Evolutionary conservation across 2,113 vertebrate genomes (phyloP).

Genomic region (Oryzias curvinotus): DNA sequence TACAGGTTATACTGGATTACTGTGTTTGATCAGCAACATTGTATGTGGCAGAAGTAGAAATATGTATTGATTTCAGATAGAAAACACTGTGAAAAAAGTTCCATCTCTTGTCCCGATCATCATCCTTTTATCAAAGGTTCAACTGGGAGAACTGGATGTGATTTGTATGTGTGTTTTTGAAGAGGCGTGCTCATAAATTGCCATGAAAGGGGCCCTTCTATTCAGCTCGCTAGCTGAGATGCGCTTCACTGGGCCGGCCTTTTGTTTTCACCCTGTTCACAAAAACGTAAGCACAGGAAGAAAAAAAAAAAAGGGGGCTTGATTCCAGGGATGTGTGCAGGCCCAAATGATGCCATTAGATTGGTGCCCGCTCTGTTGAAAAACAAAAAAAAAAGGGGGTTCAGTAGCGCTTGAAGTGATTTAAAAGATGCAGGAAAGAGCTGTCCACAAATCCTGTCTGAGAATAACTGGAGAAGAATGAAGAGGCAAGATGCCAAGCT

Average conservation of each 20-base stretch:
- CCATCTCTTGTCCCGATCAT: slow-evolving; percentile 20
- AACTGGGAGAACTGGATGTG: slow-evolving; percentile 68
- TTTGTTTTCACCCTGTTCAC: slow-evolving; percentile 69
- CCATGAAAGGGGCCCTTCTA: slow-evolving; percentile 76
- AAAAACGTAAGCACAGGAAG: slow-evolving; percentile 58
- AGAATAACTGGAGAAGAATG: slow-evolving; percentile 58
- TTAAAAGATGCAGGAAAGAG: slow-evolving; percentile 68
- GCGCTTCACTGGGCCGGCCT: slow-evolving; percentile 68
- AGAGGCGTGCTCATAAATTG: slow-evolving; percentile 77
- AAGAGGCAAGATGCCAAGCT: slow-evolving; percentile 66
- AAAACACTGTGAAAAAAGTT: slow-evolving; percentile 31
- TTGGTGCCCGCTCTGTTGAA: slow-evolving; percentile 66
- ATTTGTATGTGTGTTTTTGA: slow-evolving; percentile 79
- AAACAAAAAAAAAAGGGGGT: slow-evolving; percentile 42
- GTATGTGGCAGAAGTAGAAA: slow-evolving; percentile 31
- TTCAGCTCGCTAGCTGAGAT: slow-evolving; percentile 68
- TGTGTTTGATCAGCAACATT: too few relatives aligned
- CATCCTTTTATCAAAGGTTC: slow-evolving; percentile 52
- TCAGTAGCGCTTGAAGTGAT: slow-evolving; percentile 73
- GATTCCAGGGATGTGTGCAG: slow-evolving; percentile 66
- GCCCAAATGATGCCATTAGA: slow-evolving; percentile 72
- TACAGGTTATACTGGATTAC: too few relatives aligned
- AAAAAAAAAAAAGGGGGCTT: slow-evolving; percentile 60
- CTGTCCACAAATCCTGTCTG: slow-evolving; percentile 68
- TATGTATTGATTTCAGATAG: slow-evolving; percentile 22